Percentiles rank a stretch among this genome's conserved stretches.
Conservation (phyloP, 2,888 invertebrate species). For the Morpho helenor region DNA sequence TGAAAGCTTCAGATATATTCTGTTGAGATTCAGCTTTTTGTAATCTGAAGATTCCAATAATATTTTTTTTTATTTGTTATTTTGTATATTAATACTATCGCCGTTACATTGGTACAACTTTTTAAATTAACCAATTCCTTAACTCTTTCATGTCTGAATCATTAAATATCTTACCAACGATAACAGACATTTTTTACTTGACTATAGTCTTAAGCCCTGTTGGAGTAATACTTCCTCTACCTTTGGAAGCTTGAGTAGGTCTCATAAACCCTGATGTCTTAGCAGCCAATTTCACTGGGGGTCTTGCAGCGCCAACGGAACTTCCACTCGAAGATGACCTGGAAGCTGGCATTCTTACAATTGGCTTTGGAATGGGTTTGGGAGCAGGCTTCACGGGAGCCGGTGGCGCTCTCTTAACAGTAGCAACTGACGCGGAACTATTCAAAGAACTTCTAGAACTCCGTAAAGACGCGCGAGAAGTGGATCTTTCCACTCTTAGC, state of each 20-base stretch:
- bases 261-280: conserved; percentile 87
- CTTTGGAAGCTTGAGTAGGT: conserved; percentile 91
- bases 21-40: conserved; percentile 67
- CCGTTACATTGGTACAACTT: conserved; percentile 13
- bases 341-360: conserved; percentile 66
- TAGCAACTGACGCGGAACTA: conserved; percentile 88
- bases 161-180: neutral
- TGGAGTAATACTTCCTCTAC: conserved; percentile 74
- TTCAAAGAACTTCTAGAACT: conserved; percentile 92
- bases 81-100: conserved; percentile 27
- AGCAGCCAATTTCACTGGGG: conserved; percentile 53
- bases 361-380: conserved; percentile 71
- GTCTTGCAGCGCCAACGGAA: conserved; percentile 71
- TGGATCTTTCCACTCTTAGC: conserved; percentile 85
- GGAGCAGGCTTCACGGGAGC: conserved; percentile 59
- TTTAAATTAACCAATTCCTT: conserved; percentile 20
- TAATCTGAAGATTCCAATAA: conserved; percentile 75
- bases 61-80: conserved; percentile 25
- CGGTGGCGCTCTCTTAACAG: conserved; percentile 86
- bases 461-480: conserved; percentile 87
- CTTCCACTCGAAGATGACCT: conserved; percentile 70
- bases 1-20: conserved; percentile 69
- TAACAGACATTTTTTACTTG: conserved; percentile 43
- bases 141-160: conserved; percentile 12
- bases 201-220: conserved; percentile 48